Evolutionary conservation across 2,797 vertebrate genomes (phyloP).

Genomic region (Falco columbarius): DNA sequence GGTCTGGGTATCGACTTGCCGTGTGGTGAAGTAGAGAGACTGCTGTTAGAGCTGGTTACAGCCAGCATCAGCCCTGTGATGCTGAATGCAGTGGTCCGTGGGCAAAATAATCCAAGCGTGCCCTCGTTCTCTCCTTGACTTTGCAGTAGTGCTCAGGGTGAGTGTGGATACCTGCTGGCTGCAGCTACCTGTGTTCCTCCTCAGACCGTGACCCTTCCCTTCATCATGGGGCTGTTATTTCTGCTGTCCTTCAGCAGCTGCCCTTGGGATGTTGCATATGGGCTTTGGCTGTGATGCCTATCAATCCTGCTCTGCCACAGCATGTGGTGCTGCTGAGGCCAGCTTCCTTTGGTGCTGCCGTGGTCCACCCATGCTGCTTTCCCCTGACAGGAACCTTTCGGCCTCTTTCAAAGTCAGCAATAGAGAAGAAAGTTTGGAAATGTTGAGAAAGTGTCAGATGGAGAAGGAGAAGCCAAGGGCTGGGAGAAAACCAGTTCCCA

Average conservation of each 20-base stretch:
- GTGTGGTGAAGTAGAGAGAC: fast-evolving
- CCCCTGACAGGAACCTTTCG: neutral
- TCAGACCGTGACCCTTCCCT: neutral
- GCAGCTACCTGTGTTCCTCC: neutral
- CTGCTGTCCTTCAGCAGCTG: neutral
- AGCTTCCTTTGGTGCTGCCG: neutral
- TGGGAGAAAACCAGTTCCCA: neutral
- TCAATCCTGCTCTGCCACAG: neutral
- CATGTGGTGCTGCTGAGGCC: neutral
- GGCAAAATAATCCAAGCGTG: fast-evolving
- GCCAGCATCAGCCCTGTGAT: fast-evolving
- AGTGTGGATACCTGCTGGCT: neutral
- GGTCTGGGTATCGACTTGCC: neutral
- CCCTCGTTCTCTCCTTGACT: fast-evolving
- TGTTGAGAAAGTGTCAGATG: neutral
- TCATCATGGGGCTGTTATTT: neutral
- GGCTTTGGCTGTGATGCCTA: neutral
- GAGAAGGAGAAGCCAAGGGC: neutral
- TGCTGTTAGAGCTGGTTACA: neutral
- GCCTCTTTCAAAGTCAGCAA: neutral
- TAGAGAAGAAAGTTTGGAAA: neutral
- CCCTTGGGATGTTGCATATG: neutral
- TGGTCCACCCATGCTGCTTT: neutral
- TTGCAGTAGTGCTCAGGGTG: neutral
- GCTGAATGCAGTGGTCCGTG: fast-evolving